Evolutionary conservation across 2,797 vertebrate species (phyloP), one percentile per base, ranked within the genome.

Genomic region (Apogon hyalosoma): DNA sequence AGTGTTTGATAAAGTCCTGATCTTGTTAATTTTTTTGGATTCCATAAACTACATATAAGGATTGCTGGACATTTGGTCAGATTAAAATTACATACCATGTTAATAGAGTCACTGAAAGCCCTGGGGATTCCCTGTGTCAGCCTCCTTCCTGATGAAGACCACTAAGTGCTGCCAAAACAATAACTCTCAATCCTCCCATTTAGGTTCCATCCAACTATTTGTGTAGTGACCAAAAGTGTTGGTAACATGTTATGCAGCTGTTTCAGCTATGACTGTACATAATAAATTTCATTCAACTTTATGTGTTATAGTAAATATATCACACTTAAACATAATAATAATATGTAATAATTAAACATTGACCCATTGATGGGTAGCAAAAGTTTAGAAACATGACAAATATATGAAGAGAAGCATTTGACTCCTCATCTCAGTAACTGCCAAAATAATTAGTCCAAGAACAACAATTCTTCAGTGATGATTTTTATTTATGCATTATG

Each of bases 1-100:
- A 5, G 6, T 43, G 15, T 42, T 41, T 54, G 11, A 55, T 41
- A 10, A 58, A 51, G 12, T 42, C 6, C 18, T 45, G 69, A 45
- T 28, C 10, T 13, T 46, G 19, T 40, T 42, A 6, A 52, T 16
- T 6, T 45, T 45, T 61, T 41, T 1, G 28, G 11, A 68, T 45
- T 40, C 21, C 13, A 47, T 54, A 53, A 62, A 14, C 1, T 4
- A 47, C 14, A 48, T 21, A 43, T n/a, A 19, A 3, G 19, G 14
- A 14, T 7, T 56, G 33, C 11, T 52, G 21, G 19, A 11, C 31
- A 50, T n/a, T 19, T 45, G 18, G 21, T 33, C 46, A 21, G 10
- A 11, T 41, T 24, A 4, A 73, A 28, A 21, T 63, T 51, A 47
- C 80, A 86, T 87, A 61, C 85, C 81, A 81, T 40, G 19, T 48